These are phyloP conservation scores for Argyresthia albistria DNA, from an alignment of 2,888 invertebrate species.

Conservation along the genomic window DNA sequence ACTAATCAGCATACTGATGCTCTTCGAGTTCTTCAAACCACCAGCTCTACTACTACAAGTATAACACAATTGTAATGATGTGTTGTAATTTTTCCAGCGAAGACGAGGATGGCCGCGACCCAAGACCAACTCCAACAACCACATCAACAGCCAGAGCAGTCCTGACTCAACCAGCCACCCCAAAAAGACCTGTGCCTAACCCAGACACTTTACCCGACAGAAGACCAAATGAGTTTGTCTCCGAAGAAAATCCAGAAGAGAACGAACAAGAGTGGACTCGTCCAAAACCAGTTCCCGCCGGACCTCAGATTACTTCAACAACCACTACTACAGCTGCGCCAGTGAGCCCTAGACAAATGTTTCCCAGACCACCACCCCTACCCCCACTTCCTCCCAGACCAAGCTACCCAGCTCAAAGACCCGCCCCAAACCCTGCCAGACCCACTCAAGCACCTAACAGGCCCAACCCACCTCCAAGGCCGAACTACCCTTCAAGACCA, in stretches of 20 bases:
- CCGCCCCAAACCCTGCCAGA: not conserved
- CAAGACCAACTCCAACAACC: slow-evolving; percentile 8
- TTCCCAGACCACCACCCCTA: not conserved
- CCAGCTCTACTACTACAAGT: no score
- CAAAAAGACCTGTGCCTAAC: not conserved
- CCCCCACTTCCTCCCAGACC: not conserved
- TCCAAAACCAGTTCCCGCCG: not conserved
- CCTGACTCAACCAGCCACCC: not conserved
- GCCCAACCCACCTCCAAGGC: slow-evolving; percentile 9
- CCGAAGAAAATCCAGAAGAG: no score
- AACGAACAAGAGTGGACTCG: no score
- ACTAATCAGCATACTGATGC: no score
- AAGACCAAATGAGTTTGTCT: not conserved
- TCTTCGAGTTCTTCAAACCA: no score
- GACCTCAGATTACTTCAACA: not conserved
- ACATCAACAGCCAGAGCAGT: slow-evolving; percentile 3
- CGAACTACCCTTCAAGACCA: slow-evolving; percentile 5
- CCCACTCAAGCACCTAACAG: slow-evolving; percentile 6
- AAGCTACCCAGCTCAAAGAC: not conserved
- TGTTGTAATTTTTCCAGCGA: not conserved
- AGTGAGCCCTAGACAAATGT: not conserved
- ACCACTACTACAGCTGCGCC: not conserved
- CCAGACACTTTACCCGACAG: not conserved
- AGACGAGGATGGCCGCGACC: slow-evolving; percentile 11
- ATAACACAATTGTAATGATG: no score